Percentiles rank a stretch among this genome's conserved stretches.
Evolutionary conservation across 2,113 vertebrate genomes (phyloP).

Genomic region (Lota lota): DNA sequence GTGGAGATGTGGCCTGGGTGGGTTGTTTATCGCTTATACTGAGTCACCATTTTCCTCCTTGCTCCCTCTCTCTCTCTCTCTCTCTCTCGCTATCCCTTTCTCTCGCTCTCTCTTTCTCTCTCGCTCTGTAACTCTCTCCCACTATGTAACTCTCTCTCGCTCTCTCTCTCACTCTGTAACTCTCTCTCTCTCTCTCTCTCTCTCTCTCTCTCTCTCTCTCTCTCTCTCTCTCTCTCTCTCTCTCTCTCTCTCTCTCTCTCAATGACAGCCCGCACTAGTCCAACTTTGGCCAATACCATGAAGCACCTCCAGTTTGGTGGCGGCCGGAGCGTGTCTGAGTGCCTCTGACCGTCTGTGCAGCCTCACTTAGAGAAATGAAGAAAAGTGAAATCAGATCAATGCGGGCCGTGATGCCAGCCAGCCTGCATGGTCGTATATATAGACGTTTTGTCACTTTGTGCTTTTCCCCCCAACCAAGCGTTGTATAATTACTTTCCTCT

Average conservation of each 20-base stretch:
- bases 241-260: constrained; percentile 26
- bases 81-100: not conserved
- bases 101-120: not conserved
- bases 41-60: not conserved
- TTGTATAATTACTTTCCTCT: constrained; percentile 66
- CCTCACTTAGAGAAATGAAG: constrained; percentile 39
- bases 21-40: no score
- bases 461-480: constrained; percentile 46
- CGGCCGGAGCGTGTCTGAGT: constrained; percentile 40
- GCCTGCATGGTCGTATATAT: constrained; percentile 65
- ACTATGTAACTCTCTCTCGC: constrained; percentile 28
- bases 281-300: constrained; percentile 52
- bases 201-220: constrained; percentile 6
- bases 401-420: constrained; percentile 56
- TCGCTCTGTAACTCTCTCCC: no score
- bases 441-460: constrained; percentile 56
- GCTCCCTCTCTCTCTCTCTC: not conserved
- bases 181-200: constrained; percentile 12
- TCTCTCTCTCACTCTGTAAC: not conserved
- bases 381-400: constrained; percentile 64
- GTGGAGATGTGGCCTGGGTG: no score
- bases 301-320: constrained; percentile 48
- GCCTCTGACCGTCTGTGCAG: constrained; percentile 39
- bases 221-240: constrained; percentile 21
- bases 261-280: no score